Base-by-base conservation (phyloP, 1,140 invertebrate genomes). In the Caerostris extrusa region DNA sequence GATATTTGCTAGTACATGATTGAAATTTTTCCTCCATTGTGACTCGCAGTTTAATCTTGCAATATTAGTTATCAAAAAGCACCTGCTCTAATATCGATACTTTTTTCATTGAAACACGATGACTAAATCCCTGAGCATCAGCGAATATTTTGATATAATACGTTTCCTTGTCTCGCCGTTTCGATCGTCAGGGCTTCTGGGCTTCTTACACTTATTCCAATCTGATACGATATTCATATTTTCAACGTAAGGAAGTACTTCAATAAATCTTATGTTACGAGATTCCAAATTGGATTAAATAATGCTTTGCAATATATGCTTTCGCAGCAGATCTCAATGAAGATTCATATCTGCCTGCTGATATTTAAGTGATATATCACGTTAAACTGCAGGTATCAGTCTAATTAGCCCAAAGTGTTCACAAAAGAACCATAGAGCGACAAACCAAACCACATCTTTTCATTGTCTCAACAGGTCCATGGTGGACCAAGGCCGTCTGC, bases 141-240 rank as follows among this genome's bases (percentile, higher is more conserved):
- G 17, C 12, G 61, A 67, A 67, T 67, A 67, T 5, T 34, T 50
- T 12, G 34, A 53, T 53, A 53, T 50, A 4, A 50, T 50, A 50
- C 12, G 71, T 77, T 77, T 77, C 71, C 8, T 50, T 53, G 71
- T 77, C 71, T 77, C 71, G 71, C 71, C 71, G 71, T 50, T 77
- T 77, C 71, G 71, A 77, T 77, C 71, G 71, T 5, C 10, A 4
- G 50, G 34, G 7, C n/a, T n/a, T 77, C 19, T 53, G 53, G 34
- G 12, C 10, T 50, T 50, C 34, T 77, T 12, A 10, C 7, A 50
- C 10, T 12, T 34, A 12, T 12, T 53, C 34, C 19, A 77, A 12
- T 77, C 19, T 77, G 7, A 50, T 77, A 50, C 53, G 19, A 34
- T n/a, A 77, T 8, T 50, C 34, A 12, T 77, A 53, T 50, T 77